Conservation (phyloP, 2,888 invertebrate genomes). For the Hemistola chrysoprasaria region DNA sequence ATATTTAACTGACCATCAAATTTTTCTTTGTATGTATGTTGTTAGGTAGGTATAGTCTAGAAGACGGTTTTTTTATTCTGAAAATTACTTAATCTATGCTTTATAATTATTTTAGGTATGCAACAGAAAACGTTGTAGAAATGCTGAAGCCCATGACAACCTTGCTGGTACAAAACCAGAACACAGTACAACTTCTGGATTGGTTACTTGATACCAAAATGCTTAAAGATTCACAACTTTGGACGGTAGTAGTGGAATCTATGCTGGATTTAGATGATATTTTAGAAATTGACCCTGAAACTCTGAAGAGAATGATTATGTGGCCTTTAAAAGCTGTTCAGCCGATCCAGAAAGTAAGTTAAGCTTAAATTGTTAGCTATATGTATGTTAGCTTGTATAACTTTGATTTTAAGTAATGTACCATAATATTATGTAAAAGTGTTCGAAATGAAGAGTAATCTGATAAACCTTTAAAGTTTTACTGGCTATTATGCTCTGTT, state of each 20-base stretch:
- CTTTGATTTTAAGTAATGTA: too few relatives aligned
- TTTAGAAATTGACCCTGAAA: constrained; percentile 21
- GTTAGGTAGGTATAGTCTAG: too few relatives aligned
- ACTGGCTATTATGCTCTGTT: too few relatives aligned
- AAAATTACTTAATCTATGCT: neutral
- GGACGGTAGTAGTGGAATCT: constrained; percentile 53
- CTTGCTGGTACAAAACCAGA: constrained; percentile 9
- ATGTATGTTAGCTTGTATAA: too few relatives aligned
- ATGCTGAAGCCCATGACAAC: constrained; percentile 35
- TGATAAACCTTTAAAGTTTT: too few relatives aligned
- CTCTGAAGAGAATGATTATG: constrained; percentile 37
- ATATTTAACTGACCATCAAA: too few relatives aligned
- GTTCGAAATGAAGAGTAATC: too few relatives aligned
- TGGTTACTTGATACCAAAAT: constrained; percentile 36
- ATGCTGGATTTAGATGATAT: constrained; percentile 29
- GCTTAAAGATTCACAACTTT: constrained; percentile 43
- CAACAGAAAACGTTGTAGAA: constrained; percentile 24
- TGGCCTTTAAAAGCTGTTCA: constrained; percentile 54
- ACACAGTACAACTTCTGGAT: constrained; percentile 16
- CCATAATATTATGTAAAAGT: too few relatives aligned
- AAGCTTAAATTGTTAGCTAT: too few relatives aligned
- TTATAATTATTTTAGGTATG: constrained; percentile 18
- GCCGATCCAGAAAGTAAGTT: constrained; percentile 33
- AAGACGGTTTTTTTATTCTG: too few relatives aligned
- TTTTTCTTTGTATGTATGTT: too few relatives aligned